Percentiles rank a stretch among this genome's conserved stretches.
phyloP scores from a whole-genome alignment of 2,888 invertebrate genomes.

The Cantharis nigra region DNA sequence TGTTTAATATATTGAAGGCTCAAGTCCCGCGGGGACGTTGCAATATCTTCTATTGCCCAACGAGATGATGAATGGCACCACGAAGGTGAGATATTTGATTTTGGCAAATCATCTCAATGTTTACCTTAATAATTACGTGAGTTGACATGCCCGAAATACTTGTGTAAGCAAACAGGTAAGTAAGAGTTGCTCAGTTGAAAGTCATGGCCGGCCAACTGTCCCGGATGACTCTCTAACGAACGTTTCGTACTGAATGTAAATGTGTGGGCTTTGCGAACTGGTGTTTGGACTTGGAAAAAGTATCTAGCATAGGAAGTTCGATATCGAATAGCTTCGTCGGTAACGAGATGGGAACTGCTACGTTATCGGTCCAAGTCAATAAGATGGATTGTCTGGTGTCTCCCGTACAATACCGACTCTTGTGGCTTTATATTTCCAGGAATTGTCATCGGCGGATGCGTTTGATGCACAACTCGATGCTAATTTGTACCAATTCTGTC shows the following conservation, averaged over 20 bases:
- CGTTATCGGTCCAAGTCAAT: slow-evolving; percentile 2
- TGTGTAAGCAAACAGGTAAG: slow-evolving; percentile 28
- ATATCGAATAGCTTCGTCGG: slow-evolving; percentile 47
- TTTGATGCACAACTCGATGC: slow-evolving; percentile 39
- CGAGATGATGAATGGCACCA: neutral
- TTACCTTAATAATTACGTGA: slow-evolving; percentile 24
- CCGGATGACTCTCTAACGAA: slow-evolving; percentile 30
- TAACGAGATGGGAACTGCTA: slow-evolving; percentile 41
- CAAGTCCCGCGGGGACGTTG: too few species aligned
- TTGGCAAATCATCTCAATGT: slow-evolving; percentile 9
- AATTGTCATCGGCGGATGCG: slow-evolving; percentile 33
- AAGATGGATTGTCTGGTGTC: neutral
- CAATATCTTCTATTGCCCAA: too few species aligned
- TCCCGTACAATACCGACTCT: slow-evolving; percentile 9
- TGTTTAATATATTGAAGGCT: neutral
- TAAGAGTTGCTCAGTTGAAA: slow-evolving; percentile 26
- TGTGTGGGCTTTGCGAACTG: slow-evolving; percentile 29
- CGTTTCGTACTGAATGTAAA: slow-evolving; percentile 34
- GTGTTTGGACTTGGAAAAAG: slow-evolving; percentile 31
- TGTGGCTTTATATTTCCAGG: slow-evolving; percentile 10
- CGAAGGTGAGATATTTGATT: neutral
- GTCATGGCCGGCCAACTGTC: slow-evolving; percentile 36
- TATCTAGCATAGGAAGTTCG: slow-evolving; percentile 45
- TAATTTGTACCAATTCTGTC: slow-evolving; percentile 42
- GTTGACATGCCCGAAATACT: slow-evolving; percentile 32